These are phyloP conservation scores for Leptobrachium ailaonicum DNA, from an alignment of 2,113 vertebrate species.

Conservation along the genomic window DNA sequence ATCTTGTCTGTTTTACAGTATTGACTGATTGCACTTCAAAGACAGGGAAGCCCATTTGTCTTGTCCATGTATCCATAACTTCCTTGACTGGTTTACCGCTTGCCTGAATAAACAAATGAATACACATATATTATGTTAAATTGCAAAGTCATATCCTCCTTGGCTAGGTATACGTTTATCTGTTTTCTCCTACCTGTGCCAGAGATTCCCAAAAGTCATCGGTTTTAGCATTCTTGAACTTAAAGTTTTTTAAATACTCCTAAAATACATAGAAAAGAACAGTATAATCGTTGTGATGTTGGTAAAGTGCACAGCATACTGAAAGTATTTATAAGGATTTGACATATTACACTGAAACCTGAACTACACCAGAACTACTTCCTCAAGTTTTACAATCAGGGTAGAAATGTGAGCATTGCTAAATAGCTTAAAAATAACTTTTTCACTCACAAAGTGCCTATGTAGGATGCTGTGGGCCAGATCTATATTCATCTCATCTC, in stretches of 20 bases:
- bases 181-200: constrained; percentile 65
- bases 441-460: no score
- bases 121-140: constrained; percentile 13
- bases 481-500: no score
- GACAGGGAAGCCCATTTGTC: constrained; percentile 94
- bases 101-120: constrained; percentile 65
- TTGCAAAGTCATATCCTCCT: constrained; percentile 59
- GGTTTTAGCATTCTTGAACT: constrained; percentile 87
- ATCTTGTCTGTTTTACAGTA: constrained; percentile 76
- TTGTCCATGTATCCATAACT: constrained; percentile 96
- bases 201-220: constrained; percentile 85
- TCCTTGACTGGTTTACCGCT: constrained; percentile 75
- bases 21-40: constrained; percentile 60
- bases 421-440: no score
- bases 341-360: no score
- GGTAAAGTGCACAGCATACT: no score
- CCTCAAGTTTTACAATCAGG: no score
- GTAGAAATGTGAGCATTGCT: no score
- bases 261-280: constrained; percentile 59
- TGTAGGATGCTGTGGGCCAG: no score
- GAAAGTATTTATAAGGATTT: no score
- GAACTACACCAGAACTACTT: no score
- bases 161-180: not conserved
- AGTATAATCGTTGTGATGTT: constrained; percentile 37
- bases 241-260: constrained; percentile 73